Base-by-base conservation (phyloP, 2,888 invertebrate genomes). In the Metacarcinus magister region DNA sequence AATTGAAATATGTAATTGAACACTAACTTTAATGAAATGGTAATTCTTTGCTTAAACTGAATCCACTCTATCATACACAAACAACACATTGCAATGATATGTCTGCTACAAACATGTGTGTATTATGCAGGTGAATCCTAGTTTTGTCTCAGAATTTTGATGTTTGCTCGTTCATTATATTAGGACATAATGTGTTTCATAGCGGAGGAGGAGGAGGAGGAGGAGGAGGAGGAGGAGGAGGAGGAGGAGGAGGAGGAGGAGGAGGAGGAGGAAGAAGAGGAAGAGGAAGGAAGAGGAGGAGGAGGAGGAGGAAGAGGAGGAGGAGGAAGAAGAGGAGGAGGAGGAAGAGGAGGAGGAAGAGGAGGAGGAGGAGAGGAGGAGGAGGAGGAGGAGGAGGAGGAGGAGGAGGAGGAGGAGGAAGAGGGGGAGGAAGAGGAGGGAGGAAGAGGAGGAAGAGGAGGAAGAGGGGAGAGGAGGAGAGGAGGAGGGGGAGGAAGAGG, bases 281-380 rank as follows among this genome's bases (percentile, higher is more conserved):
- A 28, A 0, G 93, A 93, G 28, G 5, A 60, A 92, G 92, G 28
- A 60, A 54, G 54, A 54, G 92, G 54, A 28, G 28, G 92, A 92
- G 54, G 28, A 60, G 54, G 92, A 54, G 54, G 23, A 7, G 5
- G 54, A 54, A 7, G 5, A 28, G n/a, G 54, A n/a, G 54, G 19
- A 7, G 5, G 54, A 54, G 28, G 19, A 28, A 54, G 28, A n/a
- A 16, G 32, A 28, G 5, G 60, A 54, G 54, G 5, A 7, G n/a
- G 60, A n/a, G 28, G 5, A 28, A n/a, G 28, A n/a, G 54, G n/a
- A 28, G 16, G 28, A 54, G 54, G 5, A 7, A 54, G 60, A 54
- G 39, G 19, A 32, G 19, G 60, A 60, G 60, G 32, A 19, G 32
- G 60, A 48, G 54, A 92, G 92, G 16, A 28, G 28, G 54, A 54